Evolutionary conservation across 92 coral and sea anemone species (phyloP).

Genomic region (Palythoa grandiflora): DNA sequence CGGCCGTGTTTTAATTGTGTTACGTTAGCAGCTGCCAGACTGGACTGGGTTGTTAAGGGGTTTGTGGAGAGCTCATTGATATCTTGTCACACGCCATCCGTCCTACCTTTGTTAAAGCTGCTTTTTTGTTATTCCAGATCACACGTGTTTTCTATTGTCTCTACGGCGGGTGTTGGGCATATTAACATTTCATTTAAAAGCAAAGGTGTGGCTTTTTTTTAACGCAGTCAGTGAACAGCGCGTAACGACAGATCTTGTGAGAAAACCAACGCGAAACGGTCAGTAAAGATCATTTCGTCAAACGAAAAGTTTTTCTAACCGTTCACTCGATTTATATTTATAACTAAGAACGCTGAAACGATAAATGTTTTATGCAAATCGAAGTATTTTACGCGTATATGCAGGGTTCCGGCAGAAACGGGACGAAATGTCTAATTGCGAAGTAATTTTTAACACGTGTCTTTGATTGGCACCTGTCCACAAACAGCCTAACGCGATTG

Average conservation of each 20-base stretch:
- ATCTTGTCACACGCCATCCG: constrained; percentile 94
- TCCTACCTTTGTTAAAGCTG: constrained; percentile 98
- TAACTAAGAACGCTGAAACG: constrained; percentile 68
- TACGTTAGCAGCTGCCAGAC: constrained; percentile 75
- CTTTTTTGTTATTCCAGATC: constrained; percentile 93
- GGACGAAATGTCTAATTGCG: constrained; percentile 90
- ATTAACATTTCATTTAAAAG: constrained; percentile 92
- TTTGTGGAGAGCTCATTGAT: constrained; percentile 91
- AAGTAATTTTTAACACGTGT: constrained; percentile 95
- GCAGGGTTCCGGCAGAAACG: constrained; percentile 87
- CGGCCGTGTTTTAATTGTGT: constrained; percentile 99
- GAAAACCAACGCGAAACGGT: neutral
- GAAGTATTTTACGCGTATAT: constrained; percentile 82
- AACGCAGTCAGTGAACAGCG: constrained; percentile 39
- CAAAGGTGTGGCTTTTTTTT: constrained; percentile 68
- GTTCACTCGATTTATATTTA: neutral
- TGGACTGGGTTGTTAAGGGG: constrained; percentile 97
- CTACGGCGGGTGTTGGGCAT: constrained; percentile 78
- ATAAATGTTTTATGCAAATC: constrained; percentile 78
- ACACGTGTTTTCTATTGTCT: constrained; percentile 99
- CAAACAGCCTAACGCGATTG: constrained; percentile 77
- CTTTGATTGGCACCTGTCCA: constrained; percentile 92
- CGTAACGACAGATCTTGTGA: constrained; percentile 40
- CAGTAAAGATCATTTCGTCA: constrained; percentile 14
- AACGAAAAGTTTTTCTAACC: neutral